phyloP scores from a whole-genome alignment of 2,113 vertebrate genomes.

The Callionymus lyra region DNA sequence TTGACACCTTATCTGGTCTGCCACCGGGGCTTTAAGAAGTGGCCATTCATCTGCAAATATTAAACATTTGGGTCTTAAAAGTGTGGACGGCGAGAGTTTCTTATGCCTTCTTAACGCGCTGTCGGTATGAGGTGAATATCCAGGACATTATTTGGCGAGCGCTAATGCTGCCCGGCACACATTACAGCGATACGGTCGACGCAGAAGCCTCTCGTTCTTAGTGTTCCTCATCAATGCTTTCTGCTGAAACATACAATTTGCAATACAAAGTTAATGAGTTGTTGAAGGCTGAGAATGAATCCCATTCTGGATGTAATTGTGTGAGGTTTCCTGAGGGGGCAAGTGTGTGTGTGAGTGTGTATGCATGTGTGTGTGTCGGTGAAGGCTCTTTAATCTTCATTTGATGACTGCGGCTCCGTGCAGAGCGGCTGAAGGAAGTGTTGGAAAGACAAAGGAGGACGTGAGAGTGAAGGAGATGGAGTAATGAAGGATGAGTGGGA shows the following conservation, averaged over 20 bases:
- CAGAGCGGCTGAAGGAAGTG: constrained; percentile 18
- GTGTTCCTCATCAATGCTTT: constrained; percentile 68
- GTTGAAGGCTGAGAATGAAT: constrained; percentile 69
- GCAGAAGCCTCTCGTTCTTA: constrained; percentile 36
- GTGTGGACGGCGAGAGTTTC: no score
- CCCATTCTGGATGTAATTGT: constrained; percentile 70
- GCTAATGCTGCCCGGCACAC: constrained; percentile 56
- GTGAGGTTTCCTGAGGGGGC: constrained; percentile 53
- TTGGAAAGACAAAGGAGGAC: constrained; percentile 9
- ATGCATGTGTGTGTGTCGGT: constrained; percentile 1
- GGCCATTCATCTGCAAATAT: constrained; percentile 5
- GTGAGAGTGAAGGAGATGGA: neutral
- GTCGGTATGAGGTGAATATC: constrained; percentile 13
- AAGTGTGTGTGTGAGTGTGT: constrained; percentile 20
- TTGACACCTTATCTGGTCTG: constrained; percentile 25
- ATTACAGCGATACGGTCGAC: constrained; percentile 40
- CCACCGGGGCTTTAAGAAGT: constrained; percentile 14
- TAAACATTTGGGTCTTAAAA: constrained; percentile 8
- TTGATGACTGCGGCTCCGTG: constrained; percentile 57
- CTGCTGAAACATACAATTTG: constrained; percentile 70
- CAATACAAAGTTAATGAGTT: constrained; percentile 74
- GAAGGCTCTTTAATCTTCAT: constrained; percentile 64
- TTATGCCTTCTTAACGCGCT: neutral
- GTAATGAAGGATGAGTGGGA: neutral
- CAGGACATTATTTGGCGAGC: constrained; percentile 35